Base-by-base conservation (phyloP, 2,797 vertebrate genomes). In the Epinephelus malabaricus region DNA sequence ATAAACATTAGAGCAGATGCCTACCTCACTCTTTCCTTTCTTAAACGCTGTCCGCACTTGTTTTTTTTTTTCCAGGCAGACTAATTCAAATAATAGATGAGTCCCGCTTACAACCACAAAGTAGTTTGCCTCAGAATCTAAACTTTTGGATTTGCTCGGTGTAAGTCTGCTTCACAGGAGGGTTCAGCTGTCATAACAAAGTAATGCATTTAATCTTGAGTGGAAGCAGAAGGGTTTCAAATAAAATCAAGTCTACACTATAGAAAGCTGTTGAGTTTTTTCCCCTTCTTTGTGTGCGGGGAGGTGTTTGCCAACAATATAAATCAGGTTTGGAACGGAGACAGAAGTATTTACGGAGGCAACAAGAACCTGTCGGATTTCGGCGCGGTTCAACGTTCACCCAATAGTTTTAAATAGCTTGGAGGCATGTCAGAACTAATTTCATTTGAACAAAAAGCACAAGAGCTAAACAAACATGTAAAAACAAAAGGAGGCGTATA, bases 151-250 rank as follows among this genome's bases (percentile, higher is more conserved):
- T 88, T 83, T 86, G 76, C 86, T 88, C 21, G 30, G 80, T 85
- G 83, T 76, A 78, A 90, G 84, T 87, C 70, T 47, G 87, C 89
- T 88, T 86, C 83, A 80, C 88, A 82, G 85, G 84, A 88, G 74
- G 76, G 84, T 89, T 92, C 89, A 91, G 90, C 86, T 93, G 94
- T 93, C 92, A 93, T 88, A 93, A 94, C 92, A 94, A 84, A 86
- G 87, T 79, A 79, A 86, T 79, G 59, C 80, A 82, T 92, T 89
- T 90, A 88, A 85, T 93, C 86, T 90, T 90, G 79, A 94, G 79
- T 80, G 85, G 86, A 92, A 91, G 82, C 89, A 91, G 81, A 75
- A 45, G 60, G 73, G 81, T 83, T 91, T 91, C 47, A 80, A 84
- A 83, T 88, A 87, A 91, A 92, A 87, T 82, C 75, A 64, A 85